Conservation (phyloP, 2,113 vertebrate species). For the Cheirogaleus medius region DNA sequence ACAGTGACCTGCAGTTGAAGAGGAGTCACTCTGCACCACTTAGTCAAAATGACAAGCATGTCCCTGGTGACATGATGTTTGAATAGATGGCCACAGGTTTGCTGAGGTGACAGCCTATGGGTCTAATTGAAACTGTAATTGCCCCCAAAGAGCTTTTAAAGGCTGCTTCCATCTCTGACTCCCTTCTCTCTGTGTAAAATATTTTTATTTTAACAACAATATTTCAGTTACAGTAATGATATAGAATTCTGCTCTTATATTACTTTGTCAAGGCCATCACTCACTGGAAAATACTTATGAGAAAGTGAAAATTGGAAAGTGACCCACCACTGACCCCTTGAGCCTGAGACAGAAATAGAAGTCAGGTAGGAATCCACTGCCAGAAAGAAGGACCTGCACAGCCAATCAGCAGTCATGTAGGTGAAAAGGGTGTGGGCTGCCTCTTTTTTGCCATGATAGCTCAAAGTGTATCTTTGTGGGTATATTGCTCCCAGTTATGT, state of each 20-base stretch:
- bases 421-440: not conserved
- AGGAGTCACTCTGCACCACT: constrained; percentile 40
- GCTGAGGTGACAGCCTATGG: not conserved
- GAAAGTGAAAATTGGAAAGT: not conserved
- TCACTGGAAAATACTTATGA: not conserved
- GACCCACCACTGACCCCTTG: not conserved
- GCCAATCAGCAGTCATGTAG: not conserved
- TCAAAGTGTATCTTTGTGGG: not conserved
- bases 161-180: not conserved
- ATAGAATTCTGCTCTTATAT: not conserved
- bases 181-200: not conserved
- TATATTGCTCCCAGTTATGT: not conserved
- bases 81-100: not conserved
- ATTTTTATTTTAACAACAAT: not conserved
- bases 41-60: constrained; percentile 53
- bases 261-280: not conserved
- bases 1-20: constrained; percentile 55
- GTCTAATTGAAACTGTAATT: constrained; percentile 1
- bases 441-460: not conserved
- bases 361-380: not conserved
- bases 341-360: not conserved
- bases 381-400: not conserved
- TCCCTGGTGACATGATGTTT: not conserved
- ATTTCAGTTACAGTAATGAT: not conserved
- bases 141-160: not conserved